phyloP scores from a whole-genome alignment of 2,888 invertebrate species.

The Prenolepis imparis region DNA sequence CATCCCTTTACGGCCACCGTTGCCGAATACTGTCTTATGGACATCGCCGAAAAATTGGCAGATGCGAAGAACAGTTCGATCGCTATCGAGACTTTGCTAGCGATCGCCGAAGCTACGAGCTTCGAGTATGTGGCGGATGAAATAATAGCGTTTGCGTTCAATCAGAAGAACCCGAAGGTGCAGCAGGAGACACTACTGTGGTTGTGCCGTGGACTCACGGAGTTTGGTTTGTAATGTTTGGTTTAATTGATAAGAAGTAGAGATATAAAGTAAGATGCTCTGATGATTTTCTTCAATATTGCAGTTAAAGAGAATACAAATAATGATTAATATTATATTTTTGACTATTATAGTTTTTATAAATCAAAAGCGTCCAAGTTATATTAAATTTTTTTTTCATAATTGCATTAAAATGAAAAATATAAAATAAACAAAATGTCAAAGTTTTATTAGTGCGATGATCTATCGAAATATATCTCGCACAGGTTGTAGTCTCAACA shows the following conservation, averaged over 20 bases:
- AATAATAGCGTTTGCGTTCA: constrained; percentile 92
- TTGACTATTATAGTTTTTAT: too few relatives aligned
- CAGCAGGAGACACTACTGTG: constrained; percentile 94
- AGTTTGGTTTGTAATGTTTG: constrained; percentile 92
- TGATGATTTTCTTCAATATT: background rate
- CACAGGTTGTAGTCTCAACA: constrained; percentile 88
- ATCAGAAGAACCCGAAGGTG: constrained; percentile 96
- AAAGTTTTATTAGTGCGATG: background rate
- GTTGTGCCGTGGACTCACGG: constrained; percentile 92
- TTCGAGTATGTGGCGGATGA: constrained; percentile 92
- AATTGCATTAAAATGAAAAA: background rate
- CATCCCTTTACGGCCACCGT: constrained; percentile 91
- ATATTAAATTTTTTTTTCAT: background rate
- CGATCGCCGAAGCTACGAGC: constrained; percentile 92
- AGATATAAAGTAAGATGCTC: background rate
- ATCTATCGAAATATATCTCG: constrained; percentile 58
- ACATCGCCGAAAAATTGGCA: constrained; percentile 94
- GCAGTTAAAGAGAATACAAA: too few relatives aligned
- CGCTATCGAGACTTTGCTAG: constrained; percentile 91
- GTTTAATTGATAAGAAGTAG: background rate
- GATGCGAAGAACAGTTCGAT: constrained; percentile 92
- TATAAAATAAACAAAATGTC: background rate
- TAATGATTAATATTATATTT: too few relatives aligned
- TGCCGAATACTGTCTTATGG: constrained; percentile 92
- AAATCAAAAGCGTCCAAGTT: background rate